Base-by-base conservation (phyloP, 1,140 invertebrate genomes). In the Pachyrhynchus sulphureomaculatus region DNA sequence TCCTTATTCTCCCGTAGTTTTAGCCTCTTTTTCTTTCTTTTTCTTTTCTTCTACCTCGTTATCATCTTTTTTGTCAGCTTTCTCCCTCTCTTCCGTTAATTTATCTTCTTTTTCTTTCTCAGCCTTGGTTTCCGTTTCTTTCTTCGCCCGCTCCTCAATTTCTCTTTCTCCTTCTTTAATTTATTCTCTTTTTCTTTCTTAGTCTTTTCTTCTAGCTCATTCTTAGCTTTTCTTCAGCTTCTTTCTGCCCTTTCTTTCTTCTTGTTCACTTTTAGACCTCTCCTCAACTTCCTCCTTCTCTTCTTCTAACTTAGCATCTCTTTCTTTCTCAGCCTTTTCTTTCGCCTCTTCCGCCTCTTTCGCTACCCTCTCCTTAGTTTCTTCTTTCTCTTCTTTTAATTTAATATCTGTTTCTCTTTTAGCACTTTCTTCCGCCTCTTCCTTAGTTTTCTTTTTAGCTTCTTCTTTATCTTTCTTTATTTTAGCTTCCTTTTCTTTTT, bases 331-430 rank as follows among this genome's bases (percentile, higher is more conserved):
- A 10, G 26, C 26, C 5, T 6, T 29, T 2, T 29, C 37, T 51
- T 70, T 37, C 18, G 64, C 45, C 48, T 69, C 64, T 21, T 72
- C 49, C 47, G 65, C 47, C 15, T 58, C 49, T 36, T 68, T 65
- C 36, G 48, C 65, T 45, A 21, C 49, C 41, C 62, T 70, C 64
- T 21, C 61, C 61, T 36, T 57, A 41, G 37, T 18, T 61, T 67
- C 59, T 57, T 70, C 62, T 54, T 69, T 54, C 36, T 66, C 63
- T 44, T 49, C 65, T 49, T 66, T 63, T 60, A 42, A 51, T 68
- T 68, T 51, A 13, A n/a, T n/a, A 5, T 53, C 44, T 34, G 48
- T 15, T 37, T 57, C 20, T 41, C 17, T 39, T 49, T 32, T n/a
- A 13, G 10, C 34, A 26, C 41, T 20, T 9, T 2, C 20, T 41